Evolutionary conservation across 2,113 vertebrate species (phyloP).

Genomic region (Solea senegalensis): DNA sequence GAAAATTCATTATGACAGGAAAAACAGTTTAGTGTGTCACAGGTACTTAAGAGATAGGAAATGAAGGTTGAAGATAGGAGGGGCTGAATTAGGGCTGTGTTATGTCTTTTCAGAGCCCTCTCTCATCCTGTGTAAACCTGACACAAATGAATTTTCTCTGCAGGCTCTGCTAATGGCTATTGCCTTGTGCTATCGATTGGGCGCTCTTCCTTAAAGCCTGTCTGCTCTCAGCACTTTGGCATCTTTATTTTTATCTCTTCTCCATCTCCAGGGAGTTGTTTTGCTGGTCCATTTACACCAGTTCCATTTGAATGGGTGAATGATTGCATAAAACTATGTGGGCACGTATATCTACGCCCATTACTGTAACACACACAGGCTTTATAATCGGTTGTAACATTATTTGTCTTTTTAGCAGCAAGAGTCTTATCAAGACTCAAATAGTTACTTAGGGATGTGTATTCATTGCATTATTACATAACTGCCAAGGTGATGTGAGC

Average conservation of each 20-base stretch:
- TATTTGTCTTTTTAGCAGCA: conserved; percentile 13
- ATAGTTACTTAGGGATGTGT: neutral
- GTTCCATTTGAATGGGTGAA: conserved; percentile 47
- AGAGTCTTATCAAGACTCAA: conserved; percentile 28
- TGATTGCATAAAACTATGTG: conserved; percentile 35
- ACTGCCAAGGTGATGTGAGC: neutral
- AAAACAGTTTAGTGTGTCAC: conserved; percentile 49
- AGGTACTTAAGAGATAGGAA: conserved; percentile 43
- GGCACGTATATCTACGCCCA: conserved; percentile 12
- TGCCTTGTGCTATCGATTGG: conserved; percentile 56
- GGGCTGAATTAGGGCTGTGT: conserved; percentile 12
- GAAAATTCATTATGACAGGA: conserved; percentile 64
- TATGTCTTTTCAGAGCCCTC: conserved; percentile 9
- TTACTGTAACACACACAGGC: conserved; percentile 15
- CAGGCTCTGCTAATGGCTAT: conserved; percentile 32
- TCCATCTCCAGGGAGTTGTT: conserved; percentile 11
- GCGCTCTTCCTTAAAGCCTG: conserved; percentile 42
- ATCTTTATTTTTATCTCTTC: conserved; percentile 48
- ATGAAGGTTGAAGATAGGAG: conserved; percentile 3
- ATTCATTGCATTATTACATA: neutral
- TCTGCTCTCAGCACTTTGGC: conserved; percentile 36
- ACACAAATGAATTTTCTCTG: conserved; percentile 63
- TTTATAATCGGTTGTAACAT: conserved; percentile 10
- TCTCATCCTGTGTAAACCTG: conserved; percentile 33
- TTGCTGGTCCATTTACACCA: conserved; percentile 29